Base-by-base conservation (phyloP, 2,888 invertebrate species). In the Eupithecia subumbrata region DNA sequence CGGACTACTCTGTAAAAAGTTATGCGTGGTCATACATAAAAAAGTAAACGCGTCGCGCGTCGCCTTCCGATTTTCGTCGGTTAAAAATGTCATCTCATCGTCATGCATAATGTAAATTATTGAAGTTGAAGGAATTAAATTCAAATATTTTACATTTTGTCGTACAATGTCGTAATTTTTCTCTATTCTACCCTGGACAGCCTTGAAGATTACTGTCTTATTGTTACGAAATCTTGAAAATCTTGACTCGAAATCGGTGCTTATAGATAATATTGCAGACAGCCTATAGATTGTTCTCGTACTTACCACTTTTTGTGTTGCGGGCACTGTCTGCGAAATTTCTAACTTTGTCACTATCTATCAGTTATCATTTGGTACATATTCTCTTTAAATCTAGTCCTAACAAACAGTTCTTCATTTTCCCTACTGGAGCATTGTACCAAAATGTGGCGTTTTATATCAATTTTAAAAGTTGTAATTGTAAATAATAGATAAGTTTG, bases 401-500 rank as follows among this genome's bases (percentile, higher is more conserved):
- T 16, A 64, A 63, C 63, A 16, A 64, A 34, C n/a, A 64, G 16
- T 22, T 64, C 8, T 11, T 63, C 2, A 18, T 34, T 64, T 34
- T 34, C 5, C 34, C 9, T 34, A 43, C 5, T 43, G 43, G 43
- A 8, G 5, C 2, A 9, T 8, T 52, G 34, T 43, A 69, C 25
- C 48, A 43, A 43, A 43, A 43, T 43, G n/a, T 69, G 60, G 40
- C 18, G 40, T 60, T 30, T 18, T 25, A 40, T 67, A 68, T 56
- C 52, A 56, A 22, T 56, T 60, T 22, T 14, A 5, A 60, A 25
- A 22, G 56, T 60, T 60, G n/a, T 22, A 60, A 12, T 12, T 60
- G 22, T 60, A 60, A 60, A 73, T 73, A 76, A 69, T 70, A 73
- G 30, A 30, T 25, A 48, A 63, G 45, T 40, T 67, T 40, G 63